Evolutionary conservation across 2,888 invertebrate species (phyloP).

Genomic region (Patella depressa): DNA sequence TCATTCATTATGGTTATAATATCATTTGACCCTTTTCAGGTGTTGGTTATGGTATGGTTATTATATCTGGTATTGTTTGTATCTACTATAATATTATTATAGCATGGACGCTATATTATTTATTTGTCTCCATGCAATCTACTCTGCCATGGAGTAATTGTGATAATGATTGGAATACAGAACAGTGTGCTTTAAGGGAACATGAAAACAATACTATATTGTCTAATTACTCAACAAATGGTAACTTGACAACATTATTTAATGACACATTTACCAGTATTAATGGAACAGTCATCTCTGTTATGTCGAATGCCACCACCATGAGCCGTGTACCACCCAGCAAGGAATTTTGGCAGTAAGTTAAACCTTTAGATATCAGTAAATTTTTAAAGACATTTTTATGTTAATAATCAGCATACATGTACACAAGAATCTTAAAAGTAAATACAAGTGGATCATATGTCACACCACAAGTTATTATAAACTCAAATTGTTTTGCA

Average conservation of each 20-base stretch:
- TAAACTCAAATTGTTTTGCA: slow-evolving; percentile 18
- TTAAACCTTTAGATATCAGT: not conserved
- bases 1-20: no score
- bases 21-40: slow-evolving; percentile 43
- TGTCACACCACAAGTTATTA: no score
- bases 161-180: slow-evolving; percentile 64
- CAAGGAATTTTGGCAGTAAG: slow-evolving; percentile 52
- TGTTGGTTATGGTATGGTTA: slow-evolving; percentile 68
- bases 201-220: not conserved
- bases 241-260: not conserved
- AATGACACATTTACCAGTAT: not conserved
- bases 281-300: not conserved
- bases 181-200: slow-evolving; percentile 27
- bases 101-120: slow-evolving; percentile 69
- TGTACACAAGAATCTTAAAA: no score
- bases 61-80: slow-evolving; percentile 67
- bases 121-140: slow-evolving; percentile 61
- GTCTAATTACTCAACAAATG: not conserved
- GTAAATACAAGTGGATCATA: no score
- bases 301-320: not conserved
- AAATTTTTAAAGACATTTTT: no score
- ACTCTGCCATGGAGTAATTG: slow-evolving; percentile 66
- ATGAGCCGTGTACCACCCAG: slow-evolving; percentile 34
- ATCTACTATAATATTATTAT: slow-evolving; percentile 71
- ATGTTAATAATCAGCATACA: no score